Evolutionary conservation across 2,888 invertebrate genomes (phyloP).

Genomic region (Druceiella hillmani): DNA sequence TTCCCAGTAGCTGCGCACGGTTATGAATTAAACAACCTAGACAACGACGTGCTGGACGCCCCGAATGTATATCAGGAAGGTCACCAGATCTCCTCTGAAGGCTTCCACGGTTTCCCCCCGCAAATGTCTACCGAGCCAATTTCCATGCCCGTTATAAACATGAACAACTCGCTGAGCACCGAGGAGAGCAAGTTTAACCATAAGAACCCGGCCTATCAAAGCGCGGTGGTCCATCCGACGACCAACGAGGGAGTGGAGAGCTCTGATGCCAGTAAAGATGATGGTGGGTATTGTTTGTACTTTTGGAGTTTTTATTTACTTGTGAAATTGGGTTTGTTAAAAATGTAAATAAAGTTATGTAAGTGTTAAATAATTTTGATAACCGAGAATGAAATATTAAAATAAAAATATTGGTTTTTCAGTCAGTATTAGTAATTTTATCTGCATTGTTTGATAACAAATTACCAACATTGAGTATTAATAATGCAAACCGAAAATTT

Average conservation of each 20-base stretch:
- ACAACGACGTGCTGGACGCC: slow-evolving; percentile 59
- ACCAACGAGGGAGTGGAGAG: slow-evolving; percentile 35
- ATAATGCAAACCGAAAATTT: too few species aligned
- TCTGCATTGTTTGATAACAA: too few species aligned
- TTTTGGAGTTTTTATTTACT: too few species aligned
- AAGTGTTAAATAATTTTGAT: too few species aligned
- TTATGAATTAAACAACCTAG: slow-evolving; percentile 60
- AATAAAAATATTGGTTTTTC: too few species aligned
- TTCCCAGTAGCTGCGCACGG: slow-evolving; percentile 57
- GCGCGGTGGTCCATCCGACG: slow-evolving; percentile 59
- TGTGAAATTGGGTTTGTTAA: too few species aligned
- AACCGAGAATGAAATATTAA: too few species aligned
- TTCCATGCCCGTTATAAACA: slow-evolving; percentile 39
- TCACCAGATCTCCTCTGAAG: slow-evolving; percentile 21
- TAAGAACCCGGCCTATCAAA: slow-evolving; percentile 69
- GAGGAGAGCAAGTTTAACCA: slow-evolving; percentile 58
- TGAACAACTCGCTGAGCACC: slow-evolving; percentile 34
- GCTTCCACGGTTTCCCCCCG: slow-evolving; percentile 37
- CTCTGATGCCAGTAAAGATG: slow-evolving; percentile 36
- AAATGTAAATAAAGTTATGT: too few species aligned
- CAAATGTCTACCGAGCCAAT: slow-evolving; percentile 42
- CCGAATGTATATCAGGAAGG: slow-evolving; percentile 50
- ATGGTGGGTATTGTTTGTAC: slow-evolving; percentile 32
- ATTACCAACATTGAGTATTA: too few species aligned
- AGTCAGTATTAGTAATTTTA: too few species aligned